Percentiles rank a stretch among this genome's conserved stretches.
Conservation (phyloP, 2,888 invertebrate species). For the Psylliodes chrysocephalus region DNA sequence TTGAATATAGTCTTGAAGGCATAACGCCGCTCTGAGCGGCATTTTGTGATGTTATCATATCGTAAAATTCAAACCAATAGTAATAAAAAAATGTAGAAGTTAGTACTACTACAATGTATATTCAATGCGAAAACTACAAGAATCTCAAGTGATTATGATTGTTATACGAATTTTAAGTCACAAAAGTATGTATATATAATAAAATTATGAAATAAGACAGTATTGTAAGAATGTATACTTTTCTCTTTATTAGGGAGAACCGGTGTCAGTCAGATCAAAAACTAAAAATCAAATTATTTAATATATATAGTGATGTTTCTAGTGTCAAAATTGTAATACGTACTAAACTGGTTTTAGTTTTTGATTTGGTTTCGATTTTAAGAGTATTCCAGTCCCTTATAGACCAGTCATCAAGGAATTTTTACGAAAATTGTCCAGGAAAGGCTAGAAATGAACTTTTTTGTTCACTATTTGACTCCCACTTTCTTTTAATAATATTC, state of each 20-base stretch:
- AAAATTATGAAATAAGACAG: conserved; percentile 60
- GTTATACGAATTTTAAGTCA: conserved; percentile 64
- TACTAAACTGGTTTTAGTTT: conserved; percentile 43
- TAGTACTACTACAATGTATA: conserved; percentile 52
- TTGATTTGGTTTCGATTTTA: conserved; percentile 36
- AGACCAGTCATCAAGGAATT: background rate
- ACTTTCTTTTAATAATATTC: too few species aligned
- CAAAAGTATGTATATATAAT: conserved; percentile 59
- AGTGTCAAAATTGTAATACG: conserved; percentile 43
- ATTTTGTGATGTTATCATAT: conserved; percentile 83
- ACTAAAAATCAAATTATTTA: conserved; percentile 39
- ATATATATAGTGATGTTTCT: conserved; percentile 31
- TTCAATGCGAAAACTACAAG: conserved; percentile 58
- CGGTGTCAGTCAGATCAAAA: conserved; percentile 40
- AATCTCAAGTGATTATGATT: conserved; percentile 63
- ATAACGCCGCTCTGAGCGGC: conserved; percentile 60
- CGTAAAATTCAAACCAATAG: conserved; percentile 63
- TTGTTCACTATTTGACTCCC: too few species aligned
- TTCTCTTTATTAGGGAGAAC: conserved; percentile 37
- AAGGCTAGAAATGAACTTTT: too few species aligned
- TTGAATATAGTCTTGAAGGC: conserved; percentile 57
- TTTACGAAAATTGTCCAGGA: background rate
- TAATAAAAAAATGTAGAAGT: conserved; percentile 51
- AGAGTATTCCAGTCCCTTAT: conserved; percentile 39
- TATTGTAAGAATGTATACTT: conserved; percentile 62